These are phyloP conservation scores for Stomatorhinus ivindoensis DNA, from an alignment of 2,113 vertebrate species.

Conservation along the genomic window DNA sequence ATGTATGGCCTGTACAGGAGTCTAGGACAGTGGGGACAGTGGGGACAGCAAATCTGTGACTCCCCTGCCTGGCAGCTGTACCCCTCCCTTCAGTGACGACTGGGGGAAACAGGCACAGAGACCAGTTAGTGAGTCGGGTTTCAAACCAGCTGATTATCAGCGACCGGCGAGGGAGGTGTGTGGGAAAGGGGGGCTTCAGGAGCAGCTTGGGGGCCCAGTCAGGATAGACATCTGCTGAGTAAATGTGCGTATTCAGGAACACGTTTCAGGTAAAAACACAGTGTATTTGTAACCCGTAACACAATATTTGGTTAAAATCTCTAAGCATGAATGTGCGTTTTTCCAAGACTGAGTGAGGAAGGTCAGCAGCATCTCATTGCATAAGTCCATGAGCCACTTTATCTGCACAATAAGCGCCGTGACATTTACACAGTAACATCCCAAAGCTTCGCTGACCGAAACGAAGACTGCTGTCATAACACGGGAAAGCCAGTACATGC, in stretches of 20 bases:
- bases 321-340: background rate
- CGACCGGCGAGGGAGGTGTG: background rate
- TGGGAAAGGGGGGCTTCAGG: background rate
- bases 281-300: background rate
- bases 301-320: background rate
- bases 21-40: background rate
- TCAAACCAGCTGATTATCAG: background rate
- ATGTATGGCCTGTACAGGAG: background rate
- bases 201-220: background rate
- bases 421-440: background rate
- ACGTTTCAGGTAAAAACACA: background rate
- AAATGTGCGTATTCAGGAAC: background rate
- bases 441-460: background rate
- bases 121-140: background rate
- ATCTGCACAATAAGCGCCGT: background rate
- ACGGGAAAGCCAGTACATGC: background rate
- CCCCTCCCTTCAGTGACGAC: background rate
- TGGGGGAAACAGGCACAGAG: background rate
- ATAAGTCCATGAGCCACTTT: background rate
- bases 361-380: background rate
- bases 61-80: background rate
- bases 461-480: background rate
- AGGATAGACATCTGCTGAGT: background rate
- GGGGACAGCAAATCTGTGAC: background rate
- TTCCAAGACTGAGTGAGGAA: background rate